Evolutionary conservation across 1,140 invertebrate species (phyloP), one percentile per base, ranked within the genome.

Genomic region (Drosophila bocki): DNA sequence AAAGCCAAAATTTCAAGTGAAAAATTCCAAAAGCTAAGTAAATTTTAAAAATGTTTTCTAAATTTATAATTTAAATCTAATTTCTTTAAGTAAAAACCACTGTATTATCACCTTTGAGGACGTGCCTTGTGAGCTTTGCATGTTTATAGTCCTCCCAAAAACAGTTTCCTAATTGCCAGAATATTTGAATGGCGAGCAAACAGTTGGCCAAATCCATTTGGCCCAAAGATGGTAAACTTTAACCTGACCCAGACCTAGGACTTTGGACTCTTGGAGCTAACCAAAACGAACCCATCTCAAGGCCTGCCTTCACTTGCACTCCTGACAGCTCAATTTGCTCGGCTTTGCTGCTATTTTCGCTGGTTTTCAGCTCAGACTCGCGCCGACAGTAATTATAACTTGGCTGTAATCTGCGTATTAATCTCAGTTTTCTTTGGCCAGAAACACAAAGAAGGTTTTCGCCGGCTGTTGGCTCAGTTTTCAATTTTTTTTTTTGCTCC

Each of bases 391-490:
- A 72, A 72, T 72, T 72, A 72, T 72, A 72, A 72, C 75, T 87
- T 63, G 61, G 63, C 67, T 62, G 61, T 88, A 83, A 87, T 88
- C 83, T 78, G 84, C 72, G 77, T 83, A 87, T 88, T 87, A 87
- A 87, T 87, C 84, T 87, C 68, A 59, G 76, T 80, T 67, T 82
- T 45, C 39, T 4, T 22, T 50, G 41, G 22, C 44, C 50, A 42
- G 33, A 41, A 82, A 82, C 54, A 63, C 50, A 77, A 63, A 57
- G 70, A 19, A 39, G 47, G 56, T 39, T 60, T 57, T 45, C 17
- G 12, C 26, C 62, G 44, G 41, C 6, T 39, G 47, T 56, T 53
- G 62, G 26, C 50, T 76, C 64, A 80, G 57, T 80, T 84, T 84
- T 71, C 44, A 58, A 48, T 44, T 62, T 68, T 56, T 57, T 61